Base-by-base conservation (phyloP, 2,888 invertebrate species). In the Ganaspis brasiliensis region DNA sequence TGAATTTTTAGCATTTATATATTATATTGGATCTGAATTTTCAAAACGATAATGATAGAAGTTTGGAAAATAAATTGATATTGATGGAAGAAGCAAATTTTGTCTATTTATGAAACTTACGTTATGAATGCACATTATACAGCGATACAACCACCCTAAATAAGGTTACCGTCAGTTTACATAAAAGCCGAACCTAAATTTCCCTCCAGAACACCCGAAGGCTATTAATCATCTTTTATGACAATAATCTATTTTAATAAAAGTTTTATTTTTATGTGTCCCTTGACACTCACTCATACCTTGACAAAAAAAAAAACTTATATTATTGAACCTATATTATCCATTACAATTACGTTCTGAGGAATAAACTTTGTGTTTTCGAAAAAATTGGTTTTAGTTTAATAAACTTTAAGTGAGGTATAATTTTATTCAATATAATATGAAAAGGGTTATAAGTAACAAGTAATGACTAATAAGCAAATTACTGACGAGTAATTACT, bases 201-300 rank as follows among this genome's bases (percentile, higher is more conserved):
- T 45, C 24, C 67, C 45, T 21, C 21, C 40, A 24, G 45, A 45
- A 40, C 40, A 45, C 9, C n/a, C 8, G 37, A 63, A 67, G 24
- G 21, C 67, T 21, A 67, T 67, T 45, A 67, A 45, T 67, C 67
- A 67, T 24, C 8, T 9, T 24, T 45, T 67, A 67, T 24, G 24
- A 45, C 67, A 40, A 40, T 21, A 24, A 45, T 12, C 40, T 45
- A 67, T 45, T 67, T 67, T 67, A 67, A 67, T 67, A 45, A 45
- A 67, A 67, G 21, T 24, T 67, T 40, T 40, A 45, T 67, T 67
- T 67, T 45, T 9, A n/a, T 14, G 14, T 40, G 21, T 24, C 40
- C 8, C 9, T 2, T n/a, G n/a, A n/a, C n/a, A n/a, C n/a, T n/a
- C 14, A 14, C 24, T 24, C 10, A 21, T 24, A 14, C 56, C 24